Evolutionary conservation across 2,797 vertebrate genomes (phyloP).

Genomic region (Urophycis tenuis): DNA sequence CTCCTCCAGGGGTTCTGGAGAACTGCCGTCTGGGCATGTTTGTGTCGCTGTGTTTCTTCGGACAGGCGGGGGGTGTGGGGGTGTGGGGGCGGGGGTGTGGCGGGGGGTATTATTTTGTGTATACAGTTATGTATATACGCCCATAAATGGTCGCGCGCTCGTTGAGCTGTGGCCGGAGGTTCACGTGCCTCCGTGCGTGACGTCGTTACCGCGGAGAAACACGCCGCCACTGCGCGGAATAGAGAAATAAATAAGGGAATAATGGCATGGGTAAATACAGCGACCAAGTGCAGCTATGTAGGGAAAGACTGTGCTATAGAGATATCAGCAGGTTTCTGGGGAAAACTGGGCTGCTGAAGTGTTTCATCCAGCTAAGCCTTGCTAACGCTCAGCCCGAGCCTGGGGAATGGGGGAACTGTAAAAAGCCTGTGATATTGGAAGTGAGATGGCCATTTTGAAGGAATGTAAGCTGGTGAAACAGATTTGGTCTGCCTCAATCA

Average conservation of each 20-base stretch:
- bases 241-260: slow-evolving; percentile 38
- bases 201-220: slow-evolving; percentile 31
- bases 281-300: slow-evolving; percentile 53
- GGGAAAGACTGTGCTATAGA: slow-evolving; percentile 66
- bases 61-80: no score
- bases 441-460: slow-evolving; percentile 82
- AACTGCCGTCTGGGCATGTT: slow-evolving; percentile 53
- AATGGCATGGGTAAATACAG: slow-evolving; percentile 58
- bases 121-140: slow-evolving; percentile 8
- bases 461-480: slow-evolving; percentile 80
- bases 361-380: slow-evolving; percentile 76
- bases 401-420: slow-evolving; percentile 75
- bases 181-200: slow-evolving; percentile 32
- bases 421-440: slow-evolving; percentile 78
- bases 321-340: slow-evolving; percentile 72
- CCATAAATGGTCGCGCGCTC: neutral
- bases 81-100: no score
- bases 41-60: slow-evolving; percentile 17
- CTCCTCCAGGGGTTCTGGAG: slow-evolving; percentile 68
- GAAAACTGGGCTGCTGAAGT: slow-evolving; percentile 69
- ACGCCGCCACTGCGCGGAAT: slow-evolving; percentile 39
- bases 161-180: neutral
- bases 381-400: slow-evolving; percentile 74
- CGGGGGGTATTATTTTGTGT: neutral
- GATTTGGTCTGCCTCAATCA: slow-evolving; percentile 79